These are phyloP conservation scores for Oryzias melastigma DNA, from an alignment of 2,113 vertebrate genomes.

Conservation along the genomic window DNA sequence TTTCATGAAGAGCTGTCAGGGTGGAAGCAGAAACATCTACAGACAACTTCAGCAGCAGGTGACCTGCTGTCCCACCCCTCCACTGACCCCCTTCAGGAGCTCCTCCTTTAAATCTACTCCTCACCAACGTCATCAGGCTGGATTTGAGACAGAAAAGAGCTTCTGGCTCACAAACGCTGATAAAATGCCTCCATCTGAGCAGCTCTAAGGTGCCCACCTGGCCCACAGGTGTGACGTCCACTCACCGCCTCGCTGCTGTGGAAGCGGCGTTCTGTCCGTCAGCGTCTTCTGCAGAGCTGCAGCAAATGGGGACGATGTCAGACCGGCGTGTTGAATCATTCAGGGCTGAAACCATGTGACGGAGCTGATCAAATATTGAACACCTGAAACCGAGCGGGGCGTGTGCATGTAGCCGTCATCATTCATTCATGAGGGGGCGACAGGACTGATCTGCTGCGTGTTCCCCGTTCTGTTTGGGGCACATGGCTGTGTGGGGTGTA, in stretches of 20 bases:
- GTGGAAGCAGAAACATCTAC: fast-evolving
- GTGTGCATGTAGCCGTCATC: slow-evolving; percentile 4
- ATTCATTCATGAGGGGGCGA: slow-evolving; percentile 1
- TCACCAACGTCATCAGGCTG: background rate
- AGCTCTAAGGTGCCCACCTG: slow-evolving; percentile 1
- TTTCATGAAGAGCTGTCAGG: slow-evolving; percentile 44
- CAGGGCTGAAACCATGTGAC: slow-evolving; percentile 55
- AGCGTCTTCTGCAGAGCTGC: slow-evolving; percentile 12
- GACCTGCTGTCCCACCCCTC: background rate
- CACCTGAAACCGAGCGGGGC: background rate
- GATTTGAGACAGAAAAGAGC: background rate
- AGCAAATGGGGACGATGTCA: slow-evolving; percentile 9
- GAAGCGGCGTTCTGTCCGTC: background rate
- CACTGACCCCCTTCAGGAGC: background rate
- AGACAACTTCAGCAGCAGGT: fast-evolving
- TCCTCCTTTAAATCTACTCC: background rate
- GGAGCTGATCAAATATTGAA: slow-evolving; percentile 66
- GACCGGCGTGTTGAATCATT: slow-evolving; percentile 45
- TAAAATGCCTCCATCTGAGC: background rate
- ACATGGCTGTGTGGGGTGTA: slow-evolving; percentile 35
- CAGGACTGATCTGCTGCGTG: background rate
- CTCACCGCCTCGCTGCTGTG: slow-evolving; percentile 1
- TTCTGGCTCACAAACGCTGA: too few relatives aligned
- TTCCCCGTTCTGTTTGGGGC: slow-evolving; percentile 11
- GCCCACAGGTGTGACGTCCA: slow-evolving; percentile 24